Percentiles rank a stretch among this genome's conserved stretches.
Conservation (phyloP, 1,140 invertebrate genomes). For the Phymorhynchus buccinoides region DNA sequence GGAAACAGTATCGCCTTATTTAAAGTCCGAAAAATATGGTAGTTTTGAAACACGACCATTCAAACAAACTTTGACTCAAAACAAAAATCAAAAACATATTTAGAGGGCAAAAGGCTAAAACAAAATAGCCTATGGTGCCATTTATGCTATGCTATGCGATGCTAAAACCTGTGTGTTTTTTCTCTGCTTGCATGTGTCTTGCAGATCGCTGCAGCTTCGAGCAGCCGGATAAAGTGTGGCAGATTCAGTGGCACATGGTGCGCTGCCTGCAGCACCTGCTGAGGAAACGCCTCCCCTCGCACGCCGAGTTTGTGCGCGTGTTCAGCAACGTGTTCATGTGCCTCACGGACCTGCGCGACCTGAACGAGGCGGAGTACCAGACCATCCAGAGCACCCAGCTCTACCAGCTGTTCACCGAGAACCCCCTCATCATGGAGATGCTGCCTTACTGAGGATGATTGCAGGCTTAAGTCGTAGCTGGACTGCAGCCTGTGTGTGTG, state of each 20-base stretch:
- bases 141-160: no score
- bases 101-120: no score
- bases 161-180: no score
- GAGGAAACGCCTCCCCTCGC: constrained; percentile 37
- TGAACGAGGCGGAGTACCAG: constrained; percentile 45
- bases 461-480: neutral
- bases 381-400: constrained; percentile 38
- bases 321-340: constrained; percentile 46
- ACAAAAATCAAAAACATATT: no score
- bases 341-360: constrained; percentile 43
- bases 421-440: constrained; percentile 34
- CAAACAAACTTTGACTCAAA: no score
- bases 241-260: constrained; percentile 55
- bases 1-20: no score
- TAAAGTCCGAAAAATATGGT: no score
- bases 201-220: constrained; percentile 56
- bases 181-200: no score
- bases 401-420: constrained; percentile 12
- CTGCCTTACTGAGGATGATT: constrained; percentile 20
- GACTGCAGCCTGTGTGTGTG: neutral
- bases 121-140: no score
- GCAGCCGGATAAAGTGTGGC: constrained; percentile 48
- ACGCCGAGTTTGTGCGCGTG: constrained; percentile 30
- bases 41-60: no score
- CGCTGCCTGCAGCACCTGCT: constrained; percentile 52